Base-by-base conservation (phyloP, 2,888 invertebrate genomes). In the Drosophila longiperda region DNA sequence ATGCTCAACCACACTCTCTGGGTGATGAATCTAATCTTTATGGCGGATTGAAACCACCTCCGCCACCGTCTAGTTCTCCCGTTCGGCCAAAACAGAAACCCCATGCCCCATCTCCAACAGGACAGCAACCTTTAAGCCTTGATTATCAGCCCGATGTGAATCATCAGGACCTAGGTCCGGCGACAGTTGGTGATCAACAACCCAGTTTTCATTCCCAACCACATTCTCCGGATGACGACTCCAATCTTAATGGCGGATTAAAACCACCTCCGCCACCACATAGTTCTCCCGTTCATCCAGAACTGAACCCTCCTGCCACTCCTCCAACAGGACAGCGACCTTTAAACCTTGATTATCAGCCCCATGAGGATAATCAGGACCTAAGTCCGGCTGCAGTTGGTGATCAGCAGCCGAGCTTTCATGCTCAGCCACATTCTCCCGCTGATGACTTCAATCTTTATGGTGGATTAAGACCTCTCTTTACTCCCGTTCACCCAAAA, bases 41-140 rank as follows among this genome's bases (percentile, higher is more conserved):
- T 60, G 82, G 83, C 9, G 83, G 87, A 0, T 50, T 87, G 12
- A 78, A 80, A 29, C 87, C 91, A 0, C 50, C 57, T 20, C 52
- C 59, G 3, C 48, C 66, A 17, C 1, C 54, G 15, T 4, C 54
- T 9, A 57, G 67, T 9, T 32, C 57, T 15, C 38, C 52, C 11
- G 36, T 8, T 36, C 20, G n/a, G 1, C 49, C 55, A 6, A n/a
- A n/a, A 15, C 26, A 52, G 42, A 63, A 26, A 70, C 20, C 23
- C 66, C 15, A 17, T 26, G 26, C 5, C 8, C 1, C 26, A 17
- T 1, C 4, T 17, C 15, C 15, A 26, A 55, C 17, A 15, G 78
- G 68, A 62, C 80, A 87, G 32, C 63, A 36, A 40, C 66, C 75
- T n/a, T 42, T 70, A 36, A 50, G 69, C 34, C 65, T 75, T 34